Base-by-base conservation (phyloP, 2,797 vertebrate genomes). In the Pangasius macronema region DNA sequence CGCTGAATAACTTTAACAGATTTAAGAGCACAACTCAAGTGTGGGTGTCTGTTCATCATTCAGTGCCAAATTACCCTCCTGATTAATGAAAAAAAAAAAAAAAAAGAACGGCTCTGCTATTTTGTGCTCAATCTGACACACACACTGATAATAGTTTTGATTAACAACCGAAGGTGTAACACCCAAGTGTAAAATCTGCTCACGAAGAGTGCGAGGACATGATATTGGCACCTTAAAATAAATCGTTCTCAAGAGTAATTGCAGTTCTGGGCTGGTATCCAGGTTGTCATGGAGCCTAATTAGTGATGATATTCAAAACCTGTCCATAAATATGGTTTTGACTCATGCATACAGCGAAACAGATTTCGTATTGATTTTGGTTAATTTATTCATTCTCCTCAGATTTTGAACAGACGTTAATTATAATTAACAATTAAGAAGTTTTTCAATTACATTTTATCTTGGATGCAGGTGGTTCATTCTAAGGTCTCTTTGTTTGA, bases 281-380 rank as follows among this genome's bases (percentile, higher is more conserved):
- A 84, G 51, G 67, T 79, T 84, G 70, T 84, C 79, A 87, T 49
- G 24, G 68, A 81, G 51, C 24, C 72, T 87, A 72, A 87, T 87
- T 89, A 85, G 33, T 3, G 27, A 57, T 67, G 63, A 80, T 83
- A 82, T 85, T 83, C 61, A 20, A 73, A 88, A 85, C 76, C 72
- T 73, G 82, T 85, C n/a, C 4, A 3, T 80, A 42, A 84, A 82
- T 85, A 83, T 36, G 49, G 55, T 75, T 72, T 57, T 33, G 33
- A 83, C 55, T 84, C 42, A 2, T 76, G 67, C 67, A n/a, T 49
- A 46, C 51, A 20, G 3, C 39, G 33, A 68, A 85, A 85, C 57
- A 83, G 83, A 80, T 85, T 89, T 75, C 9, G 8, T 61, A 46
- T 87, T 46, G 27, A 67, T 55, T 79, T 72, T 22, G 76, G 70